Percentiles rank a stretch among this genome's conserved stretches.
Conservation (phyloP, 2,888 invertebrate species). For the Cheilosia pagana region DNA sequence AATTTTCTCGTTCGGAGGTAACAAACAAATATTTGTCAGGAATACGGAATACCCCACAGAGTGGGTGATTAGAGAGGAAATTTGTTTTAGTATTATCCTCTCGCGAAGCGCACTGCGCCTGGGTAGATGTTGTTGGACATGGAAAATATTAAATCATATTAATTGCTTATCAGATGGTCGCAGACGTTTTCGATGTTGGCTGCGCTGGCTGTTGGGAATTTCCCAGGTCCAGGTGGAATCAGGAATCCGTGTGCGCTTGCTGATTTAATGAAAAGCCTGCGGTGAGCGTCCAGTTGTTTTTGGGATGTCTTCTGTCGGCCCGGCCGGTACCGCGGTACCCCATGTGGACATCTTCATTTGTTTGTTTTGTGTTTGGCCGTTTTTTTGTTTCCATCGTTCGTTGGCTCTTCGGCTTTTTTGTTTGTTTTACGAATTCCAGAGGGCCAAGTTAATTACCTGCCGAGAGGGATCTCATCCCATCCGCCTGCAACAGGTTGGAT, state of each 20-base stretch:
- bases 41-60: slow-evolving; percentile 62
- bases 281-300: slow-evolving; percentile 53
- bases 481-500: slow-evolving; percentile 31
- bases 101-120: background rate
- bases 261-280: slow-evolving; percentile 60
- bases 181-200: slow-evolving; percentile 18
- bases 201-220: slow-evolving; percentile 24
- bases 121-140: slow-evolving; percentile 12
- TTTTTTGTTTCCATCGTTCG: background rate
- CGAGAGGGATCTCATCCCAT: slow-evolving; percentile 5
- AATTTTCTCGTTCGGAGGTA: background rate
- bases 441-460: slow-evolving; percentile 54
- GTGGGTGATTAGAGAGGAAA: slow-evolving; percentile 64
- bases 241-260: slow-evolving; percentile 12
- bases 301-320: slow-evolving; percentile 57
- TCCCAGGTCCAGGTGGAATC: slow-evolving; percentile 48
- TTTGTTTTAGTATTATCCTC: slow-evolving; percentile 30
- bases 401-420: background rate
- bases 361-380: slow-evolving; percentile 17
- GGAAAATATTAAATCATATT: slow-evolving; percentile 71
- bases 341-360: slow-evolving; percentile 73
- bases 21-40: slow-evolving; percentile 71
- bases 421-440: slow-evolving; percentile 44
- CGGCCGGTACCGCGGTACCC: no score
- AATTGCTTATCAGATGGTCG: slow-evolving; percentile 69